These are phyloP conservation scores for Oopsacas minuta DNA, from an alignment of 37 sponge, comb jelly and placozoan genomes.

Conservation along the genomic window DNA sequence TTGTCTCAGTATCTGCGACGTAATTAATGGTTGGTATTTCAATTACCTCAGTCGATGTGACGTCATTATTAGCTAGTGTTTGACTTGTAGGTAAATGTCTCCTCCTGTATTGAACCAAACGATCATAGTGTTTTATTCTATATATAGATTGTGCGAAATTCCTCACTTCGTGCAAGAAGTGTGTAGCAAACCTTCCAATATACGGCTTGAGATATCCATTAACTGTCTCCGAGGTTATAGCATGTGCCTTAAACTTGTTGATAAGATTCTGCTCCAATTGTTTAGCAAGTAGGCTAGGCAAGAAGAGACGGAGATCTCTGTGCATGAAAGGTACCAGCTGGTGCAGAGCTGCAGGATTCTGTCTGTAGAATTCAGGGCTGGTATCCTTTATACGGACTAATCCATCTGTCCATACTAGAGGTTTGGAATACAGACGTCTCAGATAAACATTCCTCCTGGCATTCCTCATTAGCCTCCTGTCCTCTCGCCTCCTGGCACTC, in stretches of 20 bases:
- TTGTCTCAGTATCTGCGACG: too few relatives aligned
- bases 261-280: neutral
- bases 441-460: neutral
- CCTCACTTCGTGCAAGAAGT: neutral
- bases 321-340: neutral
- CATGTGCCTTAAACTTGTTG: neutral
- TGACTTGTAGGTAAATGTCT: neutral
- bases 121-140: neutral
- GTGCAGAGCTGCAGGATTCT: neutral
- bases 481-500: neutral
- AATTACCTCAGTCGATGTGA: too few relatives aligned
- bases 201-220: neutral
- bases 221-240: neutral
- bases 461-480: neutral
- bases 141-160: constrained; percentile 7
- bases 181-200: neutral
- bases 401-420: neutral
- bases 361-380: neutral
- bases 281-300: neutral
- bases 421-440: neutral
- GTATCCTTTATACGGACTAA: neutral
- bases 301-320: neutral
- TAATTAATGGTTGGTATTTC: too few relatives aligned
- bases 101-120: neutral
- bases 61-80: neutral